These are phyloP conservation scores for Furnarius figulus DNA, from an alignment of 2,113 vertebrate genomes.

Conservation along the genomic window DNA sequence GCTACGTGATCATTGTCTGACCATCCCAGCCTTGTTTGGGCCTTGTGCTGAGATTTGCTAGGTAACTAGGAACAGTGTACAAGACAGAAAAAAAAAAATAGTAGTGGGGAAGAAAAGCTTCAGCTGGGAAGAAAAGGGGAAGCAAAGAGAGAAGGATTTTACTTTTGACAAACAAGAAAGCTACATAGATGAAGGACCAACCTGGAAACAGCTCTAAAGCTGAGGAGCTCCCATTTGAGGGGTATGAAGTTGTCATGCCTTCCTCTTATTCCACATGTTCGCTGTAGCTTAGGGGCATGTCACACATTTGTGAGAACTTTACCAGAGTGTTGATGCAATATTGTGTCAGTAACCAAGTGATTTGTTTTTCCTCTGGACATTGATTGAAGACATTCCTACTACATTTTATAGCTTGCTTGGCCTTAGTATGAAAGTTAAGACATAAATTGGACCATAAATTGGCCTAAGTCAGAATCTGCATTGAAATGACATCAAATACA, in stretches of 20 bases:
- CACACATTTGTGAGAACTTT: conserved; percentile 76
- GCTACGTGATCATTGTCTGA: conserved; percentile 7
- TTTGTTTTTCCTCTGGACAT: conserved; percentile 83
- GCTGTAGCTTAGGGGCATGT: conserved; percentile 69
- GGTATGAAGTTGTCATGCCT: background rate
- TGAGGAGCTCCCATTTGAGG: conserved; percentile 8
- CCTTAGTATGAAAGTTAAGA: conserved; percentile 76
- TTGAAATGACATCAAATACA: conserved; percentile 73
- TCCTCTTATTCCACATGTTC: conserved; percentile 21
- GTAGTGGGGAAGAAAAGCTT: background rate
- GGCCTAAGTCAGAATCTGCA: conserved; percentile 78
- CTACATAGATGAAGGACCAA: conserved; percentile 13
- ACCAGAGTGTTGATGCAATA: conserved; percentile 75
- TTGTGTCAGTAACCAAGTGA: conserved; percentile 76
- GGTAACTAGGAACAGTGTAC: background rate
- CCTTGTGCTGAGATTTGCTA: conserved; percentile 28
- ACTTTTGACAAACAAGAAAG: conserved; percentile 37
- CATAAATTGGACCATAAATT: conserved; percentile 83
- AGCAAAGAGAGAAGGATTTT: background rate
- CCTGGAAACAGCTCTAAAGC: conserved; percentile 40
- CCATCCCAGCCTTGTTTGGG: background rate
- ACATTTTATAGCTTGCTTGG: conserved; percentile 81
- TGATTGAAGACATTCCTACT: conserved; percentile 85
- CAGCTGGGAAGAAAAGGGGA: background rate
- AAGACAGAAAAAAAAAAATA: background rate